Percentiles rank a stretch among this genome's conserved stretches.
Evolutionary conservation across 92 coral and sea anemone species (phyloP).

Genomic region (Diadumene lineata): DNA sequence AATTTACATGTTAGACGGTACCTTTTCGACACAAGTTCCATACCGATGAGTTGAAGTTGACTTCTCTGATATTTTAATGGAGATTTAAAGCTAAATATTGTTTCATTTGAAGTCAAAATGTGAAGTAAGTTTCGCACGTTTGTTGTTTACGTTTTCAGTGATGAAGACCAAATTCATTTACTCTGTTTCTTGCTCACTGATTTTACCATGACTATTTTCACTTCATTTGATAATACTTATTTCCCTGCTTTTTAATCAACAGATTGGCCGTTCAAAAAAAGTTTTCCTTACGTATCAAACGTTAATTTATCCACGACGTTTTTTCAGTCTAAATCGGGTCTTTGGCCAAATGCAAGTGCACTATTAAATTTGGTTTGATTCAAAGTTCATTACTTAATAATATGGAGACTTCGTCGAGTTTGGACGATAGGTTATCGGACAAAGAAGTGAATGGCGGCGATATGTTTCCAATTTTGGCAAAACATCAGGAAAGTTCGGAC

Average conservation of each 20-base stretch:
- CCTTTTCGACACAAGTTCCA: background rate
- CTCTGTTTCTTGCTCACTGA: background rate
- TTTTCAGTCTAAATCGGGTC: too few relatives aligned
- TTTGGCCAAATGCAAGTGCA: too few relatives aligned
- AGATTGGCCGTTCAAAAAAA: background rate
- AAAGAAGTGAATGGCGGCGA: slow-evolving; percentile 33
- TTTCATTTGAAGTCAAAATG: background rate
- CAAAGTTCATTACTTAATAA: background rate
- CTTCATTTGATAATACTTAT: background rate
- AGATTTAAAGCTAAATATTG: background rate
- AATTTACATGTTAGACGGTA: background rate
- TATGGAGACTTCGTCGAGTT: slow-evolving; percentile 30
- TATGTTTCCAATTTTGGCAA: slow-evolving; percentile 1
- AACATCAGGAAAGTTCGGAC: slow-evolving; percentile 33
- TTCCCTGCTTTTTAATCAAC: background rate
- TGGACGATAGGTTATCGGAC: slow-evolving; percentile 37
- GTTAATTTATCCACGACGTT: background rate
- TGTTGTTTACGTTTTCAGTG: background rate
- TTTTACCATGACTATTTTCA: background rate
- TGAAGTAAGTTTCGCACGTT: slow-evolving; percentile 8
- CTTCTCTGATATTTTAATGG: background rate
- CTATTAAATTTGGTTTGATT: background rate
- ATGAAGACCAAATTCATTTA: background rate
- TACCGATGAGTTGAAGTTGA: background rate
- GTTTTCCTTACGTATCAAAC: background rate